phyloP scores from a whole-genome alignment of 2,113 vertebrate genomes.

The Euleptes europaea region DNA sequence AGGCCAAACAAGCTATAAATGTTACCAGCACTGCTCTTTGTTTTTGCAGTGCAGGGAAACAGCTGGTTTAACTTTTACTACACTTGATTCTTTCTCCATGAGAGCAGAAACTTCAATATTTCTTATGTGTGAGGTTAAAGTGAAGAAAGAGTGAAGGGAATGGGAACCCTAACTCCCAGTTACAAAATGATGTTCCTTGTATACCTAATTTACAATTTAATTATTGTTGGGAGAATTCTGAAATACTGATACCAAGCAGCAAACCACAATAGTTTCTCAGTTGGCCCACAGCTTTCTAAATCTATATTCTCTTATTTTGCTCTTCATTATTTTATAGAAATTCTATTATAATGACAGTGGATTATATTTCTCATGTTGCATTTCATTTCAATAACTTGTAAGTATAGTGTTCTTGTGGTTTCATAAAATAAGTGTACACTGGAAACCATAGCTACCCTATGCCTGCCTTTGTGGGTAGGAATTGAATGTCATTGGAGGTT shows the following conservation, averaged over 20 bases:
- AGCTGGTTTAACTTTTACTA: slow-evolving; percentile 73
- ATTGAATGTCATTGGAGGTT: slow-evolving; percentile 20
- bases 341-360: slow-evolving; percentile 47
- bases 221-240: slow-evolving; percentile 43
- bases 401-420: slow-evolving; percentile 46
- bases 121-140: slow-evolving; percentile 60
- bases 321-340: slow-evolving; percentile 56
- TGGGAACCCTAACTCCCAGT: slow-evolving; percentile 58
- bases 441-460: slow-evolving; percentile 20
- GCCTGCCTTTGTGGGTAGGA: slow-evolving; percentile 37
- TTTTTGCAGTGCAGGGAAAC: slow-evolving; percentile 48
- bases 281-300: slow-evolving; percentile 53
- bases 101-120: slow-evolving; percentile 59
- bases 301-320: slow-evolving; percentile 48
- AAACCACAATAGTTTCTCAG: slow-evolving; percentile 53
- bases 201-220: slow-evolving; percentile 53
- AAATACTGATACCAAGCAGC: slow-evolving; percentile 40
- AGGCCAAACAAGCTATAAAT: slow-evolving; percentile 64
- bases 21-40: slow-evolving; percentile 55
- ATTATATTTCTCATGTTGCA: slow-evolving; percentile 50
- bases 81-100: slow-evolving; percentile 64
- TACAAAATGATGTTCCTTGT: slow-evolving; percentile 51
- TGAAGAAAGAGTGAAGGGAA: slow-evolving; percentile 63
- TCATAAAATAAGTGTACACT: slow-evolving; percentile 15
- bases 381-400: slow-evolving; percentile 61